Evolutionary conservation across 2,888 invertebrate species (phyloP).

Genomic region (Toxonevra muliebris): DNA sequence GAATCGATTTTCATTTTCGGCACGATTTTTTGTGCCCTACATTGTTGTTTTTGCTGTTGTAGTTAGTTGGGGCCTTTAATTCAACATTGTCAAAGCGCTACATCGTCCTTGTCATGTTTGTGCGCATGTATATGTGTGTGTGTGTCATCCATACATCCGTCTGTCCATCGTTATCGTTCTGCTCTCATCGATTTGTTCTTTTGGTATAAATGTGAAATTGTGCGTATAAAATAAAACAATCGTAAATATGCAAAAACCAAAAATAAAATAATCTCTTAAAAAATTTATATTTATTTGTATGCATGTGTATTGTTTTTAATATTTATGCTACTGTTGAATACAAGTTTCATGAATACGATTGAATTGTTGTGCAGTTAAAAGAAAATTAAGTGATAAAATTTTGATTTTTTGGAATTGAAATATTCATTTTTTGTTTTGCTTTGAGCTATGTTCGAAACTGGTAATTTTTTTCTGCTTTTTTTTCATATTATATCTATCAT

Average conservation of each 20-base stretch:
- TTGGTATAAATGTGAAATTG: conserved; percentile 2
- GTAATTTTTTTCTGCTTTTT: background rate
- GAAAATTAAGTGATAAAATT: conserved; percentile 15
- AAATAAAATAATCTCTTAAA: background rate
- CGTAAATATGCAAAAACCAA: conserved; percentile 5
- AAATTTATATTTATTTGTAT: too few species aligned
- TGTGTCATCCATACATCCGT: background rate
- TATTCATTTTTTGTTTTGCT: background rate
- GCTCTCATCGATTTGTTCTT: too few species aligned
- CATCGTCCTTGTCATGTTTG: too few species aligned
- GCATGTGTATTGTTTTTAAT: too few species aligned
- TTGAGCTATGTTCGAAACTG: background rate
- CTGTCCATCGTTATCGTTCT: background rate
- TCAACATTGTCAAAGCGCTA: too few species aligned
- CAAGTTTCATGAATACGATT: too few species aligned
- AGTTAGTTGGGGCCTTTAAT: too few species aligned
- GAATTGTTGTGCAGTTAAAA: background rate
- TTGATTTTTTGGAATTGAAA: background rate
- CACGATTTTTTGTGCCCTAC: background rate
- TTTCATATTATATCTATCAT: background rate
- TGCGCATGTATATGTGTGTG: too few species aligned
- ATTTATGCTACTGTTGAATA: background rate
- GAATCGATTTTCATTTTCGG: conserved; percentile 16
- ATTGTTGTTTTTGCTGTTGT: background rate
- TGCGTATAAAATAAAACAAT: conserved; percentile 6